phyloP scores from a whole-genome alignment of 2,888 invertebrate species.

The Dione vanillae region DNA sequence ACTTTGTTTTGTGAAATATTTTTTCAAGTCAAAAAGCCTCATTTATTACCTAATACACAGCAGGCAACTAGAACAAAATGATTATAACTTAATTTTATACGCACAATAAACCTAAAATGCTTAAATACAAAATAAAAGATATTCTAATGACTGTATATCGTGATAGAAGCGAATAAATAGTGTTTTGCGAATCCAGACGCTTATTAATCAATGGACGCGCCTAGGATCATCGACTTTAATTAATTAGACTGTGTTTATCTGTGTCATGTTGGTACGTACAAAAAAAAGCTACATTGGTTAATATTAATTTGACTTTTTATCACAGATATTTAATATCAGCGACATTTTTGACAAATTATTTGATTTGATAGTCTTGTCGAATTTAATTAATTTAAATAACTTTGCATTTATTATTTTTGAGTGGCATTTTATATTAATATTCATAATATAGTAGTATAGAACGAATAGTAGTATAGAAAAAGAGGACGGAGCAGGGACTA shows the following conservation, averaged over 20 bases:
- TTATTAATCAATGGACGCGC: conserved; percentile 34
- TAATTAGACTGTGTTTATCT: conserved; percentile 35
- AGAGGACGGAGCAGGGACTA: no score
- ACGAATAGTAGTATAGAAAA: no score
- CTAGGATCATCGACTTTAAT: conserved; percentile 37
- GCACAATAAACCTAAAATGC: neutral
- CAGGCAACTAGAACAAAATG: neutral
- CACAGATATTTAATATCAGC: neutral
- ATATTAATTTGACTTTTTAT: conserved; percentile 12
- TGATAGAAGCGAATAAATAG: conserved; percentile 33
- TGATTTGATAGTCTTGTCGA: neutral
- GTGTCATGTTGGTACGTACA: conserved; percentile 12
- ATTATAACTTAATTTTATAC: neutral
- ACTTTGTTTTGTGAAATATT: neutral
- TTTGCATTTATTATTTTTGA: neutral
- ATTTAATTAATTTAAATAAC: neutral
- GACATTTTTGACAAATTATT: neutral
- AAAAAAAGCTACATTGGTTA: neutral
- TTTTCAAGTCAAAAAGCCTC: no score
- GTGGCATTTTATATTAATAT: conserved; percentile 1
- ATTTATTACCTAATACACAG: no score
- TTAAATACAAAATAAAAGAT: conserved; percentile 13
- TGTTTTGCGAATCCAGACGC: conserved; percentile 34
- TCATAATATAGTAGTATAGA: no score
- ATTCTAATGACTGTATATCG: conserved; percentile 25